These are phyloP conservation scores for Lepidochrysops patricia DNA, from an alignment of 2,888 invertebrate genomes.

Conservation along the genomic window DNA sequence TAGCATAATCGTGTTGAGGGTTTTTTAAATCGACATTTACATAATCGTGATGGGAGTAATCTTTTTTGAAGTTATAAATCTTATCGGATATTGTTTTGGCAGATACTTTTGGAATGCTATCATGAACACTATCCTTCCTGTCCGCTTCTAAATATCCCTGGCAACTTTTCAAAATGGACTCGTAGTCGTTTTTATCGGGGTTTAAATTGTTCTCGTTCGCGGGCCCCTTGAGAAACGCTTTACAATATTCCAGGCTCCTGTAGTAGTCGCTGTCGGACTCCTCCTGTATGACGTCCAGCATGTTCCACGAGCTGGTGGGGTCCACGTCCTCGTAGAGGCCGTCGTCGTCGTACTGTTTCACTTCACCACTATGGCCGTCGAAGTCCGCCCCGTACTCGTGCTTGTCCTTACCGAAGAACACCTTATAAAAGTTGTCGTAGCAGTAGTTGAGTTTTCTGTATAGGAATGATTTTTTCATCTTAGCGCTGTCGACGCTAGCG, in stretches of 20 bases:
- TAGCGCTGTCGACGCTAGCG: constrained; percentile 20
- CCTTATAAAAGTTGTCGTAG: constrained; percentile 66
- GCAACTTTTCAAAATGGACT: constrained; percentile 45
- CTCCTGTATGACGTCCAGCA: constrained; percentile 60
- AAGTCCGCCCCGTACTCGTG: constrained; percentile 46
- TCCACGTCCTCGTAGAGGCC: constrained; percentile 58
- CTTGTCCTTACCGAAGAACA: constrained; percentile 50
- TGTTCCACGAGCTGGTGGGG: constrained; percentile 44
- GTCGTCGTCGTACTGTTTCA: constrained; percentile 42
- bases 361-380: constrained; percentile 27
- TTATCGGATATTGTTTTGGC: constrained; percentile 55
- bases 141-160: constrained; percentile 34
- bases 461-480: constrained; percentile 48
- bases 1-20: constrained; percentile 26
- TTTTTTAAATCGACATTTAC: constrained; percentile 46
- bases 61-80: constrained; percentile 62
- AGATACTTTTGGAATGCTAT: constrained; percentile 38
- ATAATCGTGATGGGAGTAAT: constrained; percentile 57
- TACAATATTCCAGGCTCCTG: constrained; percentile 59
- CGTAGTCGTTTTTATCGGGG: constrained; percentile 29
- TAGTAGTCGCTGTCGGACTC: constrained; percentile 69
- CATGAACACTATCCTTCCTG: constrained; percentile 18
- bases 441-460: constrained; percentile 67
- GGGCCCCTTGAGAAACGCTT: constrained; percentile 34
- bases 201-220: constrained; percentile 13